These are phyloP conservation scores for Sphinx pinastri DNA, from an alignment of 2,888 invertebrate genomes.

Conservation along the genomic window DNA sequence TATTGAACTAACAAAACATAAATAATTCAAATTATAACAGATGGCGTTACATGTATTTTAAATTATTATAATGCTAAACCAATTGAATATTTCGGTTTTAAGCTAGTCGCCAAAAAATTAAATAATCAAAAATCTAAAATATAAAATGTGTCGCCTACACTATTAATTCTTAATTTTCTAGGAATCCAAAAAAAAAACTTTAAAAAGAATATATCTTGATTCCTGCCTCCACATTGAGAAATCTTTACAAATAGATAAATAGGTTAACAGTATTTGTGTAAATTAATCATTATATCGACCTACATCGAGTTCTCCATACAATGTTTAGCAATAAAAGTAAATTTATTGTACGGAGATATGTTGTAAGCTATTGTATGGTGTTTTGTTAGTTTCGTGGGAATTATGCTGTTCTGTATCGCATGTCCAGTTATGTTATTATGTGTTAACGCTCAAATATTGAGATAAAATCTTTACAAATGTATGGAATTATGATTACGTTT, in stretches of 20 bases:
- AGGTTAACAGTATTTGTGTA: too few species aligned
- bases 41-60: too few species aligned
- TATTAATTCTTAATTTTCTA: too few species aligned
- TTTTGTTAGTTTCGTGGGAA: constrained; percentile 11
- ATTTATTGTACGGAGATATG: constrained; percentile 15
- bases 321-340: constrained; percentile 13
- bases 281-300: constrained; percentile 10
- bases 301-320: background rate
- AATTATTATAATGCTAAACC: too few species aligned
- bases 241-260: background rate
- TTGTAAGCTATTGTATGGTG: constrained; percentile 1
- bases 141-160: too few species aligned
- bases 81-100: too few species aligned
- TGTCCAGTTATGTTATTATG: background rate
- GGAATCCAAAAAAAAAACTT: too few species aligned
- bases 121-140: too few species aligned
- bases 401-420: background rate
- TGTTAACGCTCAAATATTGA: background rate
- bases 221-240: background rate
- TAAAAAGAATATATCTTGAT: too few species aligned
- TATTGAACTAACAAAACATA: too few species aligned
- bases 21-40: too few species aligned
- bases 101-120: too few species aligned
- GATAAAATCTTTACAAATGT: constrained; percentile 19
- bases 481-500: background rate